Evolutionary conservation across 2,797 vertebrate genomes (phyloP).

Genomic region (Anabas testudineus): DNA sequence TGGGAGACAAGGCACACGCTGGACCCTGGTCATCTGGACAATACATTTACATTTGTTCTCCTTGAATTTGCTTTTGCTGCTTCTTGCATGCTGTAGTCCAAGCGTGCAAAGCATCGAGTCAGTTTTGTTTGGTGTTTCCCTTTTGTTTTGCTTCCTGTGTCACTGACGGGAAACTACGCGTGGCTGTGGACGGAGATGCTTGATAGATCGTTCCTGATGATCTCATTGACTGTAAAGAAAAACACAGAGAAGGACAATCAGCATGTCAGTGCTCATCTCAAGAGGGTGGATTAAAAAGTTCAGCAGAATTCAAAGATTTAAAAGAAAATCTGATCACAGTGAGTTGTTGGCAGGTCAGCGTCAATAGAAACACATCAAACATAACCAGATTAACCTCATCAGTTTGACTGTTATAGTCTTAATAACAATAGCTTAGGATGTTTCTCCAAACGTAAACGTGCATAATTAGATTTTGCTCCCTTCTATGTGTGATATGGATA

Average conservation of each 20-base stretch:
- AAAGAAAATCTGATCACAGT: not conserved
- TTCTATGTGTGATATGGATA: no score
- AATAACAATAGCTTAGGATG: no score
- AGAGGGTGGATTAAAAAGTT: not conserved
- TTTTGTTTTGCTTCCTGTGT: conserved; percentile 18
- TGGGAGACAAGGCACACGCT: conserved; percentile 73
- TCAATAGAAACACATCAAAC: no score
- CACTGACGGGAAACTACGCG: conserved; percentile 78
- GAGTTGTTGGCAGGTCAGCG: no score
- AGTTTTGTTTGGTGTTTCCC: conserved; percentile 41
- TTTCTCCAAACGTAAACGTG: no score
- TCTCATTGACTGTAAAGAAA: conserved; percentile 94
- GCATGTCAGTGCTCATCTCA: not conserved
- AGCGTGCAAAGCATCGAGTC: conserved; percentile 42
- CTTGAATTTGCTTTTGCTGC: conserved; percentile 45
- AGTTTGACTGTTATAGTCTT: no score
- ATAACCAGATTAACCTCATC: no score
- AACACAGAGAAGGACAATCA: conserved; percentile 27
- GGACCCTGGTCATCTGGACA: conserved; percentile 68
- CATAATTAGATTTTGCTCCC: no score
- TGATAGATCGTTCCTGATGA: conserved; percentile 97
- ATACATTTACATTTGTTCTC: conserved; percentile 49
- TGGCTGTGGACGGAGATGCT: conserved; percentile 89
- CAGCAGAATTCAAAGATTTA: not conserved
- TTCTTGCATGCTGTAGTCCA: conserved; percentile 64